Evolutionary conservation across 2,113 vertebrate genomes (phyloP).

Genomic region (Oreochromis tanganicae): DNA sequence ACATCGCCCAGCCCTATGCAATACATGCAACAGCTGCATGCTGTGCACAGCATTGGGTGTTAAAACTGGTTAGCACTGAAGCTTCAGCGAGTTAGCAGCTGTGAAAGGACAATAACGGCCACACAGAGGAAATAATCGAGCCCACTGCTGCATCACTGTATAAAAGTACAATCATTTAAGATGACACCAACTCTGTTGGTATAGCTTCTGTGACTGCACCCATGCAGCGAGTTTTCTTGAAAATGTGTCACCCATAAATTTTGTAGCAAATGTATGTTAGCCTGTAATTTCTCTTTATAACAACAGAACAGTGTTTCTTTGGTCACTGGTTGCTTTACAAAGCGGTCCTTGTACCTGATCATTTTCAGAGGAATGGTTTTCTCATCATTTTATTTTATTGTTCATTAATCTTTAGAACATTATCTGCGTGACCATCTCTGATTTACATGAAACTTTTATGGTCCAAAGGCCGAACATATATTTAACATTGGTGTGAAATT

Average conservation of each 20-base stretch:
- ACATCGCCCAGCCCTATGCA: not conserved
- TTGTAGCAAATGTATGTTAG: not conserved
- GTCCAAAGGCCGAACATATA: no score
- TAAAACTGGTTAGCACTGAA: not conserved
- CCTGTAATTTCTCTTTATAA: not conserved
- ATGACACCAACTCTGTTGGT: no score
- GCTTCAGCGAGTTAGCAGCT: not conserved
- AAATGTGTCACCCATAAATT: not conserved
- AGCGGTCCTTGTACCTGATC: not conserved
- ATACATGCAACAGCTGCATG: slow-evolving; percentile 29
- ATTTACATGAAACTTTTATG: no score
- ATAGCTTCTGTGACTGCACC: not conserved
- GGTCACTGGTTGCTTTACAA: not conserved
- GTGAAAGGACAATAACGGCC: not conserved
- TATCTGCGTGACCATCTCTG: not conserved
- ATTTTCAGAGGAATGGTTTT: not conserved
- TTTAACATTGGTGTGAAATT: not conserved
- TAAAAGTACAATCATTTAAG: not conserved
- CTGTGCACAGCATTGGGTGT: not conserved
- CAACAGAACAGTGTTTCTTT: not conserved
- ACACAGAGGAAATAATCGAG: not conserved
- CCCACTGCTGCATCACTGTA: not conserved
- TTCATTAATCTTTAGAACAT: not conserved
- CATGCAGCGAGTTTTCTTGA: not conserved
- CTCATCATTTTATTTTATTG: not conserved